Percentiles rank a stretch among this genome's conserved stretches.
These are phyloP conservation scores for Ispidina lecontei DNA, from an alignment of 2,797 vertebrate species.

Conservation along the genomic window DNA sequence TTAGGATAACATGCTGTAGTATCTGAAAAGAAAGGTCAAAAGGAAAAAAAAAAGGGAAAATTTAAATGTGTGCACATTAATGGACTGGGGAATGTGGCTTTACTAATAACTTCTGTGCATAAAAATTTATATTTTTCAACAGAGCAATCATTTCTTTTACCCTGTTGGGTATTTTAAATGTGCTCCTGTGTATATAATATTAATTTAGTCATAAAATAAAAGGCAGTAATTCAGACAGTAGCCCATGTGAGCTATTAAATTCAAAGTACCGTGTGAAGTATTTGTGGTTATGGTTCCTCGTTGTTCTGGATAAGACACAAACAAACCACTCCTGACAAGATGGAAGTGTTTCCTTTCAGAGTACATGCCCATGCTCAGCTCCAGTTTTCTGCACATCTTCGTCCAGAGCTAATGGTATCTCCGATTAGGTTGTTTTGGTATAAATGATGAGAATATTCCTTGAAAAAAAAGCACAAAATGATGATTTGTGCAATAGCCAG, in stretches of 20 bases:
- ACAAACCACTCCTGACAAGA: constrained; percentile 44
- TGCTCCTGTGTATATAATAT: constrained; percentile 74
- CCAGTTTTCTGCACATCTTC: neutral
- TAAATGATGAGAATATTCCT: neutral
- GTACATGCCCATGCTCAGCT: neutral
- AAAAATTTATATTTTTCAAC: constrained; percentile 73
- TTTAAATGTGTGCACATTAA: constrained; percentile 59
- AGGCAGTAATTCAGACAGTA: constrained; percentile 67
- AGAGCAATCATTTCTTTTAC: constrained; percentile 62
- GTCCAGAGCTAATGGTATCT: neutral
- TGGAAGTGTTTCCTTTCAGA: constrained; percentile 17
- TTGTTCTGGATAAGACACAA: constrained; percentile 30
- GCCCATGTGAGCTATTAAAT: constrained; percentile 68
- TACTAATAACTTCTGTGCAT: constrained; percentile 70
- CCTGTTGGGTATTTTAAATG: constrained; percentile 73
- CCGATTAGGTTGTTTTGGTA: neutral
- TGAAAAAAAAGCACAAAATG: neutral
- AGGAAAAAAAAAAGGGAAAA: constrained; percentile 51
- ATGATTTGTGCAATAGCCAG: neutral
- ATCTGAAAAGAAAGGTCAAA: constrained; percentile 77
- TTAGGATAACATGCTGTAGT: constrained; percentile 64
- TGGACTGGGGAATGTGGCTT: constrained; percentile 62
- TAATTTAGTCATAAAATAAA: constrained; percentile 76
- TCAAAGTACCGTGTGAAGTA: constrained; percentile 43
- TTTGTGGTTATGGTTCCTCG: constrained; percentile 30